Evolutionary conservation across 2,113 vertebrate genomes (phyloP), one percentile per base, ranked within the genome.

Genomic region (Polypterus bichir): DNA sequence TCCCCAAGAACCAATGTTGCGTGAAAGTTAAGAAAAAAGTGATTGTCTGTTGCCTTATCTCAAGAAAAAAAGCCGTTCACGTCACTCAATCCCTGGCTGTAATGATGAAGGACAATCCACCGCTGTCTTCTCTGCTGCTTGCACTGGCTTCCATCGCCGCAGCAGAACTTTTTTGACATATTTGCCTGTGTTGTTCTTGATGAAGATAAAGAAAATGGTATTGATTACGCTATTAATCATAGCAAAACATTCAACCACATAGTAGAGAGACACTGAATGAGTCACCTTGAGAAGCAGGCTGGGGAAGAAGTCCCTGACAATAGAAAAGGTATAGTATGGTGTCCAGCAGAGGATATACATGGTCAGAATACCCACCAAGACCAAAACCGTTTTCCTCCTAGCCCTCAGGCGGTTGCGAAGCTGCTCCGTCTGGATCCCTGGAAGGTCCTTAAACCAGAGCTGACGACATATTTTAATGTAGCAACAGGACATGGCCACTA

Each of bases 271-370:
- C 48, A 68, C 48, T 3, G 63, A 68, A 45, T 68, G 64, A 7
- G 47, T 56, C 44, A 61, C 58, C 4, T 49, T 47, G 7, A 68
- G 44, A 8, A 66, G 64, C 47, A 66, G 7, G 6, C 3, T 45
- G 11, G 64, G 67, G 60, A 68, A 68, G 61, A 67, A 69, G 44
- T 69, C 64, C 3, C 65, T 60, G n/a, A 69, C 54, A 5, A 67
- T n/a, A 57, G 65, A 44, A 53, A 60, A 69, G 51, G 56, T 46
- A 10, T 64, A 69, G 55, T 66, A 70, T 2, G 68, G 68, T 7
- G 62, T 54, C 68, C 65, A 70, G 65, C 68, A 70, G 44, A 70
- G 59, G 27, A 70, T 47, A 9, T 60, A 69, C 3, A 58, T 53
- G 46, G 46, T 55, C 57, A 70, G 48, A 51, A 68, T 52, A 3